Evolutionary conservation across 2,113 vertebrate species (phyloP).

Genomic region (Chloroceryle aenea): DNA sequence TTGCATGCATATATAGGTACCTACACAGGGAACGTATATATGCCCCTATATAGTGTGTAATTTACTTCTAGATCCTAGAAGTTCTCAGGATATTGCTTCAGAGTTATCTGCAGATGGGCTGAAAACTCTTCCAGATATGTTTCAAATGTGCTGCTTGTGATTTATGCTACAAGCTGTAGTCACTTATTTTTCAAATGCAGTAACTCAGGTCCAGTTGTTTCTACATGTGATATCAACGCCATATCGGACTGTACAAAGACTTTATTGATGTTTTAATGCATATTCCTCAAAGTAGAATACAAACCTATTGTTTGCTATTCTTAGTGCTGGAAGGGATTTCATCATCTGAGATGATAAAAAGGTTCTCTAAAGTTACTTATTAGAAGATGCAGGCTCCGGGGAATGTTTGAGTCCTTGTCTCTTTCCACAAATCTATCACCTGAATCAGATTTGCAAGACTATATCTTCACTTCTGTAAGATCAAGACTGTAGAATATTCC

Average conservation of each 20-base stretch:
- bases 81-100: background rate
- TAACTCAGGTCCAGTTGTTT: background rate
- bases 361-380: background rate
- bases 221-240: background rate
- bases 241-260: background rate
- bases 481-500: background rate
- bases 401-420: accelerated
- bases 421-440: background rate
- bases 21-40: accelerated
- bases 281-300: background rate
- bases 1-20: background rate
- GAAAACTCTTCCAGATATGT: background rate
- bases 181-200: background rate
- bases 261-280: background rate
- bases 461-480: background rate
- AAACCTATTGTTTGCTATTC: background rate
- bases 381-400: background rate
- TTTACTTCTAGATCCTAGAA: background rate
- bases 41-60: background rate
- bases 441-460: background rate
- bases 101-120: background rate
- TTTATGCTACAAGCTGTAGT: background rate
- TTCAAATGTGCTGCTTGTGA: background rate
- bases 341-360: background rate
- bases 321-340: background rate